Evolutionary conservation across 1,140 invertebrate genomes (phyloP), one percentile per base, ranked within the genome.

Genomic region (Pteromalus puparum): DNA sequence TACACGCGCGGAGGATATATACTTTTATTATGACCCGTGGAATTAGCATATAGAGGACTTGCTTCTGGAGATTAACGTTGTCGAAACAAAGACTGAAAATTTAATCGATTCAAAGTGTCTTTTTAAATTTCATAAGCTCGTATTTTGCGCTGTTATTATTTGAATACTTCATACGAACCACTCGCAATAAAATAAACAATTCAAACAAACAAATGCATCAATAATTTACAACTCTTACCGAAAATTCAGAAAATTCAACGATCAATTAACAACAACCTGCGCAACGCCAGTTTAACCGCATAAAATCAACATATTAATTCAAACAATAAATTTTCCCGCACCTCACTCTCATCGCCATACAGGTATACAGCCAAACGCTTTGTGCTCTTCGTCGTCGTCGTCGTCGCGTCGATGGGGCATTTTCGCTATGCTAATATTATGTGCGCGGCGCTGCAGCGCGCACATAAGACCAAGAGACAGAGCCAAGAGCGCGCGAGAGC

Each of bases 281-380:
- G n/a, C 61, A 73, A 72, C 42, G 68, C 26, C 13, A 74, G 80
- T 72, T 38, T 28, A 76, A 85, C 75, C 83, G 77, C 82, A 79
- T 88, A 86, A 85, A 81, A 81, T 84, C 78, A 84, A 75, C 83
- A 81, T 84, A 42, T 68, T 81, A 84, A 84, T 80, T 81, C 38
- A 48, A 53, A 74, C 48, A 79, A 84, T 84, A 81, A 84, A 80
- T 84, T 81, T 26, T 10, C 78, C 21, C 38, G 1, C 48, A 5
- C 48, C 48, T 53, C 48, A 18, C 12, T 13, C 48, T 4, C 48
- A 53, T 7, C 48, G 21, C 18, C 4, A 53, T 42, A 42, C 7
- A 53, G 26, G 82, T 28, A 79, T 65, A 24, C 30, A 18, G 28
- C 2, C 53, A 46, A 74, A 61, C 18, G 30, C 34, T 26, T 28